Evolutionary conservation across 1,140 invertebrate genomes (phyloP).

Genomic region (Megalonaias nervosa): DNA sequence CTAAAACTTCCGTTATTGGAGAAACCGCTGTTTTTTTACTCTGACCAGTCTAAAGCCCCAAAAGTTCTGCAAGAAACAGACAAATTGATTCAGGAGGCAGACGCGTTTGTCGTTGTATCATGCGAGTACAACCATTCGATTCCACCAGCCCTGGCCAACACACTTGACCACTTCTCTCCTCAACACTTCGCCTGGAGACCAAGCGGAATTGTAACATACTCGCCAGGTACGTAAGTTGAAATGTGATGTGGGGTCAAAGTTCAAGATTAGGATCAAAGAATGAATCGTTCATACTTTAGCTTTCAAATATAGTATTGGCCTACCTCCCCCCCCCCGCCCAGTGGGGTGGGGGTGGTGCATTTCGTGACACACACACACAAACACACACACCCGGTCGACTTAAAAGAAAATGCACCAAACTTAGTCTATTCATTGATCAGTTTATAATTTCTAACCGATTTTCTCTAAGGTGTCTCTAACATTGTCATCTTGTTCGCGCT

Average conservation of each 20-base stretch:
- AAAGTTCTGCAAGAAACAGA: constrained; percentile 66
- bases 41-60: constrained; percentile 62
- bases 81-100: constrained; percentile 65
- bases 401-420: no score
- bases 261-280: not conserved
- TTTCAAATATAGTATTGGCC: not conserved
- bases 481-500: no score
- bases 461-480: no score
- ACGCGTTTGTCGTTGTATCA: constrained; percentile 71
- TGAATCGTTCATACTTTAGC: not conserved
- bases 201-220: constrained; percentile 72
- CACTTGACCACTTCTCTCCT: constrained; percentile 73
- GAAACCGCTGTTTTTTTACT: constrained; percentile 68
- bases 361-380: no score
- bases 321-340: not conserved
- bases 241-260: not conserved
- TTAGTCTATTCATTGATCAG: no score
- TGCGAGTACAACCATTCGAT: constrained; percentile 73
- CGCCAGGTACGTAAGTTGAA: constrained; percentile 64
- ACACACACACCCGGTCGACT: not conserved
- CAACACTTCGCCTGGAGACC: constrained; percentile 70
- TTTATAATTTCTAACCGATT: no score
- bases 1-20: constrained; percentile 68
- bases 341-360: not conserved
- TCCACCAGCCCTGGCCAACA: constrained; percentile 72